Evolutionary conservation across 2,113 vertebrate species (phyloP).

Genomic region (Xenopus borealis): DNA sequence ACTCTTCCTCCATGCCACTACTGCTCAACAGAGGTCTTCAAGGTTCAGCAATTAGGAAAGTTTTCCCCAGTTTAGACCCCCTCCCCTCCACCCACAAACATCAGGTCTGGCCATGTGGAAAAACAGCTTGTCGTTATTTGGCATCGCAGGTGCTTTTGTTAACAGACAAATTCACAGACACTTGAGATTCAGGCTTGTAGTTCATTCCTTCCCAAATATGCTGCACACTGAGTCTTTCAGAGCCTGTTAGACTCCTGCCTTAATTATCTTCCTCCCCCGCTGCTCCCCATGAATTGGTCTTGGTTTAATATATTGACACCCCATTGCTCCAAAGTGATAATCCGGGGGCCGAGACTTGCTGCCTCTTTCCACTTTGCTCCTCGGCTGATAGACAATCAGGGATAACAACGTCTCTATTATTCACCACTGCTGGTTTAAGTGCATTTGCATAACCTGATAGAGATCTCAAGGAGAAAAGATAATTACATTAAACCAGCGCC

Average conservation of each 20-base stretch:
- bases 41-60: too few species aligned
- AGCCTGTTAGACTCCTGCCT: conserved; percentile 19
- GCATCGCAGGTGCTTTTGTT: too few species aligned
- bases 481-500: too few species aligned
- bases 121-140: too few species aligned
- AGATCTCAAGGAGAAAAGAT: neutral
- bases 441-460: neutral
- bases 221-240: conserved; percentile 6
- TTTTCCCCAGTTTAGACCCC: too few species aligned
- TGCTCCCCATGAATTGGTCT: conserved; percentile 19
- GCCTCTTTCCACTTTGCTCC: conserved; percentile 25
- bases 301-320: conserved; percentile 24
- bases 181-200: conserved; percentile 1
- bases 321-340: conserved; percentile 30
- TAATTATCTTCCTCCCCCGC: conserved; percentile 31
- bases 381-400: conserved; percentile 14
- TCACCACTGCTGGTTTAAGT: neutral
- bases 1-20: too few species aligned
- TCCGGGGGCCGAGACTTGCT: conserved; percentile 11
- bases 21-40: too few species aligned
- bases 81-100: too few species aligned
- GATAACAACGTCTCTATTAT: conserved; percentile 13
- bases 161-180: too few species aligned
- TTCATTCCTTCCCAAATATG: conserved; percentile 4
- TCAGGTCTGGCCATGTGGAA: too few species aligned